Base-by-base conservation (phyloP, 2,888 invertebrate genomes). In the Apantesis nais region DNA sequence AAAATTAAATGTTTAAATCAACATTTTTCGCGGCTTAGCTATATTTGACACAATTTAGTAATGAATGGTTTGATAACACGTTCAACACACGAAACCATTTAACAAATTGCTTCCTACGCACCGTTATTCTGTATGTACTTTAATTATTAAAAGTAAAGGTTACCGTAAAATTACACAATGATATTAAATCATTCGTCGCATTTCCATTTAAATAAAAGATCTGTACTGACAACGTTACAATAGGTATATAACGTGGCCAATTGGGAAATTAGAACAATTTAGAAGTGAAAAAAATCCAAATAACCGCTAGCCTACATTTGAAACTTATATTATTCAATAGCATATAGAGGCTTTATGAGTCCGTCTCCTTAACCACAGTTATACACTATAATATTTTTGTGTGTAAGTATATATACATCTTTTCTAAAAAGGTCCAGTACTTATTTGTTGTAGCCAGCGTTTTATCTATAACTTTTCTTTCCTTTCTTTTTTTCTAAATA, bases 161-260 rank as follows among this genome's bases (percentile, higher is more conserved):
- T 31, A 63, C 44, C 29, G 14, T 31, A 22, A 63, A 22, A 63
- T 29, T 31, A 63, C 63, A 63, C 16, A 63, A 44, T 31, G 22
- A 44, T 29, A 63, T 44, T 63, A 44, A 44, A 22, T 44, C 63
- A 63, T 63, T 31, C 12, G 63, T 63, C 63, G 44, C 44, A 44
- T 63, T 63, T 44, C 11, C 25, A 63, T 63, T 65, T 65, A 34
- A 65, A 48, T 65, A n/a, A 65, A 52, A 52, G 31, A 31, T 65
- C 16, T 25, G 34, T 52, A 65, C 63, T 11, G 29, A 22, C 12
- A 31, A 63, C 29, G 31, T 44, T 44, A 31, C 44, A 31, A 44
- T 41, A 44, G 22, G 44, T 31, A 19, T 31, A 63, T 22, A 44
- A 63, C 19, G 41, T 29, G 29, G 44, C 44, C 63, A 63, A 63